These are phyloP conservation scores for Platycheirus albimanus DNA, from an alignment of 2,888 invertebrate species.

Conservation along the genomic window DNA sequence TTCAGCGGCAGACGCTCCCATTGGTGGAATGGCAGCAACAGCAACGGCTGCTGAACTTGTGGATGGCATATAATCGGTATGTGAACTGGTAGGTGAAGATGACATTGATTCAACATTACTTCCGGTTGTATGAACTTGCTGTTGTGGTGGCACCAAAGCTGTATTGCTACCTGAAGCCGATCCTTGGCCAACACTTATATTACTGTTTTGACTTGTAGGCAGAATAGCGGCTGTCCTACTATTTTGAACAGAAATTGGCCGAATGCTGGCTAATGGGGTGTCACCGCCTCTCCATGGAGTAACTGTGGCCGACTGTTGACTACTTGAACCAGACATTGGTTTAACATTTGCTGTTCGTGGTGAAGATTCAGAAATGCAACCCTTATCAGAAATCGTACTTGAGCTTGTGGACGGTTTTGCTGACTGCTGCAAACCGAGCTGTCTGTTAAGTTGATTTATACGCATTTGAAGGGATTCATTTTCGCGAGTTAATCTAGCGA, in stretches of 20 bases:
- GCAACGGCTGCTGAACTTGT: conserved; percentile 87
- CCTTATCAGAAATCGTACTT: conserved; percentile 84
- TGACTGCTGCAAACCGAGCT: conserved; percentile 85
- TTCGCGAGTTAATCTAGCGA: conserved; percentile 84
- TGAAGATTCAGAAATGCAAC: conserved; percentile 84
- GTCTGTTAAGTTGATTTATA: conserved; percentile 87
- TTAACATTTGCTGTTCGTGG: conserved; percentile 95
- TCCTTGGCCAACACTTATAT: conserved; percentile 82
- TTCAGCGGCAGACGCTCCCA: conserved; percentile 81
- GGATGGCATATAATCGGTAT: conserved; percentile 93
- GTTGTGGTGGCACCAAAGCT: conserved; percentile 85
- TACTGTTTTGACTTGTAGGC: conserved; percentile 86
- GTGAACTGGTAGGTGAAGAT: conserved; percentile 89
- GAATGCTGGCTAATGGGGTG: conserved; percentile 95
- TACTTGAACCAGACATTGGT: conserved; percentile 91
- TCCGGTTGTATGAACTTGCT: conserved; percentile 85
- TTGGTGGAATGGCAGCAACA: conserved; percentile 88
- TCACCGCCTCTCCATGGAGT: conserved; percentile 89
- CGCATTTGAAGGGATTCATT: conserved; percentile 89
- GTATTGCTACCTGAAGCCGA: conserved; percentile 81
- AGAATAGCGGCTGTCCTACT: conserved; percentile 90
- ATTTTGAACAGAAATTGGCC: conserved; percentile 92
- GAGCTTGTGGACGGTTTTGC: conserved; percentile 88
- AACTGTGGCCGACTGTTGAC: conserved; percentile 83
- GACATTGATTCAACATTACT: conserved; percentile 84